Evolutionary conservation across 37 sponge, comb jelly and placozoan species (phyloP).

Genomic region (Agelas oroides): DNA sequence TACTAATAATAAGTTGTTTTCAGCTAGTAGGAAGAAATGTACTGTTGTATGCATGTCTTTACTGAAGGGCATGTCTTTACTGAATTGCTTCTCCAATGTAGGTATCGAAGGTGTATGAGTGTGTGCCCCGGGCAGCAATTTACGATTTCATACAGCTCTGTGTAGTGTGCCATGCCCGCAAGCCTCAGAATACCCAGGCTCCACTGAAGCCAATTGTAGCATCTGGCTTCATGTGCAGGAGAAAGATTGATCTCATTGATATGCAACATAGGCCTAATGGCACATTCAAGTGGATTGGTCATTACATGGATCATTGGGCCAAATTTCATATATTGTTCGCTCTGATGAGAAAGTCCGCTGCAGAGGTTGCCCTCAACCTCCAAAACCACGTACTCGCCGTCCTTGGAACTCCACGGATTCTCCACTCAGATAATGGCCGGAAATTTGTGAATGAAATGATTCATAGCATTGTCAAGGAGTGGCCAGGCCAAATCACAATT

Average conservation of each 20-base stretch:
- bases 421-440: constrained; percentile 46
- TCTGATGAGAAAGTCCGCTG: constrained; percentile 43
- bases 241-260: constrained; percentile 68
- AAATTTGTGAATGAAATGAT: constrained; percentile 48
- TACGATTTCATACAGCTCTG: constrained; percentile 35
- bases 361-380: constrained; percentile 46
- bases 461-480: constrained; percentile 39
- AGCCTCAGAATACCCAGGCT: constrained; percentile 40
- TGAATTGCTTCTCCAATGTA: background rate
- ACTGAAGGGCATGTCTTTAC: background rate
- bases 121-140: constrained; percentile 34
- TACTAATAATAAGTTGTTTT: no score
- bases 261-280: constrained; percentile 64
- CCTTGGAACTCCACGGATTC: constrained; percentile 11
- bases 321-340: constrained; percentile 46
- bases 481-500: constrained; percentile 44
- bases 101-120: constrained; percentile 36
- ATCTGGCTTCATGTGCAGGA: constrained; percentile 45
- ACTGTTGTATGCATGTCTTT: background rate
- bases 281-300: constrained; percentile 60
- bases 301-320: constrained; percentile 74
- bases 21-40: background rate
- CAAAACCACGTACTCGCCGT: constrained; percentile 1
- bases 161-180: constrained; percentile 20
- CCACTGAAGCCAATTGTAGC: constrained; percentile 48